phyloP scores from a whole-genome alignment of 2,113 vertebrate species.

The Hypocryptadius cinnamomeus region DNA sequence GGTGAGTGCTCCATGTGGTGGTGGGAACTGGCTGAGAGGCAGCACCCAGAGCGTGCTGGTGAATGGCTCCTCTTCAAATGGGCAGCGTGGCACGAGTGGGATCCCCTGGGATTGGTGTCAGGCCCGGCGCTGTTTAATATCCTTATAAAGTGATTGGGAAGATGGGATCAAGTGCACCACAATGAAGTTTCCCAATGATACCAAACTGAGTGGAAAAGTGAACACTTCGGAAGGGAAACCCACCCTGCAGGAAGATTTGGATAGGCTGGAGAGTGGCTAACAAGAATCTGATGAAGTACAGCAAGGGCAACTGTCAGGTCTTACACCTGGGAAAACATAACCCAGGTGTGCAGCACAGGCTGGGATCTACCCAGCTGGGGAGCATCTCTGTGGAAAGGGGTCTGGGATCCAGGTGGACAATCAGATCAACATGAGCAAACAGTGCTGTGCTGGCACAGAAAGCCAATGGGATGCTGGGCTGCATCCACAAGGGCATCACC shows the following conservation, averaged over 20 bases:
- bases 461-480: background rate
- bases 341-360: background rate
- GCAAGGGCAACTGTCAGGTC: background rate
- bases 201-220: background rate
- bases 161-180: background rate
- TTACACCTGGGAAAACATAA: background rate
- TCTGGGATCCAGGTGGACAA: background rate
- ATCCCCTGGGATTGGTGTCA: background rate
- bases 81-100: accelerated
- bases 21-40: background rate
- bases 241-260: background rate
- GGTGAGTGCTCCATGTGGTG: background rate
- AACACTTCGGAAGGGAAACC: background rate
- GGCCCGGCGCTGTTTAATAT: background rate
- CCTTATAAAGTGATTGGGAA: too few relatives aligned
- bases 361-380: background rate
- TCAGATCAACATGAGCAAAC: background rate
- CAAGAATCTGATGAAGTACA: background rate
- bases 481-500: background rate
- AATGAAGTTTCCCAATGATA: background rate
- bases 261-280: background rate
- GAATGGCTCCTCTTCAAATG: background rate
- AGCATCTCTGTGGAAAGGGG: background rate
- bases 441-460: background rate
- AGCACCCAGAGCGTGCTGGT: background rate